Evolutionary conservation across 2,113 vertebrate genomes (phyloP), one percentile per base, ranked within the genome.

Genomic region (Melanerpes formicivorus): DNA sequence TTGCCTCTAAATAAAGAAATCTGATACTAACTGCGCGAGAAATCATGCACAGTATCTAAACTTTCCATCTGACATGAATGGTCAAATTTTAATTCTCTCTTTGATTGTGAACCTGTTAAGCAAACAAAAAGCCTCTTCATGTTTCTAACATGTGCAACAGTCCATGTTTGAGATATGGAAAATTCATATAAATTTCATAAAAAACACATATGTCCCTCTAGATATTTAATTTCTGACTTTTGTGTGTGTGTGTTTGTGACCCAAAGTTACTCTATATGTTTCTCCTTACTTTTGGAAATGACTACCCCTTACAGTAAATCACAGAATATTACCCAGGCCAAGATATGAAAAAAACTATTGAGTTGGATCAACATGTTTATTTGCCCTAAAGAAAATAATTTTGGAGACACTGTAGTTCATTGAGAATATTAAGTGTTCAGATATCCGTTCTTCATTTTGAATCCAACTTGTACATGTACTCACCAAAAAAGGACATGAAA

Each of bases 401-500:
- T 69, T 76, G 42, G 91, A 95, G 40, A 46, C 17, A 44, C 56
- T 82, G 10, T 22, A 77, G 16, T 52, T 80, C 13, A 21, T 23
- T 62, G 70, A 63, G 25, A 63, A 76, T 84, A 76, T 67, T 90
- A 84, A 79, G 14, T 54, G 89, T 79, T 84, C 34, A 74, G 69
- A 44, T 94, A 19, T 75, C 50, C 82, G 7, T 56, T 84, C 32
- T 80, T 18, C 50, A 11, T 63, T 18, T 72, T 60, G 27, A 52
- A 80, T 90, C 42, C 71, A 88, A 3, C 25, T 80, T 84, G 32
- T 42, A 73, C 34, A 77, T 82, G 59, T 81, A 65, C 59, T 87
- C 37, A 92, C 32, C 23, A 66, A 55, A 96, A 50, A 73, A 93
- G 46, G 67, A 82, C 56, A 76, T 25, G n/a, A 88, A 95, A 76